Percentiles rank a stretch among this genome's conserved stretches.
phyloP scores from a whole-genome alignment of 1,140 invertebrate species.

The Cherax destructor region DNA sequence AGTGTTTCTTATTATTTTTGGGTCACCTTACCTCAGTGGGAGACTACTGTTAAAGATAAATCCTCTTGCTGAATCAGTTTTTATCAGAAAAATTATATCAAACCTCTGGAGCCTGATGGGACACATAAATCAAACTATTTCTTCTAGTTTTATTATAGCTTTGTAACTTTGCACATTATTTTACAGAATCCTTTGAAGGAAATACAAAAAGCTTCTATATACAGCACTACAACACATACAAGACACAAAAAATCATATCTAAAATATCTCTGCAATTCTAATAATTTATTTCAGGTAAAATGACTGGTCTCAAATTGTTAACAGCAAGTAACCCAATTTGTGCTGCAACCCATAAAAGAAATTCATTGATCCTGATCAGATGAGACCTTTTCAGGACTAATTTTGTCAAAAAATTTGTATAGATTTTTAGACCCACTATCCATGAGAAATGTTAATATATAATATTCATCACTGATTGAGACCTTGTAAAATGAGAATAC shows the following conservation, averaged over 20 bases:
- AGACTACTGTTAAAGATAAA: too few relatives aligned
- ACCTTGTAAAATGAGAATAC: conserved; percentile 70
- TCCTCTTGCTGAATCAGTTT: too few relatives aligned
- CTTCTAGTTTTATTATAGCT: conserved; percentile 66
- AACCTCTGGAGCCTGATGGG: not conserved
- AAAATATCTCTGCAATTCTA: conserved; percentile 66
- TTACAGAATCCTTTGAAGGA: conserved; percentile 68
- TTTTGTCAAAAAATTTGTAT: conserved; percentile 10
- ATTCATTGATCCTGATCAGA: conserved; percentile 29
- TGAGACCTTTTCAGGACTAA: conserved; percentile 35
- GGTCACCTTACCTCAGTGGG: too few relatives aligned
- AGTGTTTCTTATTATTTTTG: too few relatives aligned
- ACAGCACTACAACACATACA: conserved; percentile 69
- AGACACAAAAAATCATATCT: conserved; percentile 67
- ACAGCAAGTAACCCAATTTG: conserved; percentile 60
- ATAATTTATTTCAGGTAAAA: conserved; percentile 67
- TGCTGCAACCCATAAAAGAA: conserved; percentile 61
- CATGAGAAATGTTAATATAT: conserved; percentile 55
- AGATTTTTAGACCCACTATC: conserved; percentile 37
- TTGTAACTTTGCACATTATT: conserved; percentile 70
- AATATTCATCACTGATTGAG: conserved; percentile 49
- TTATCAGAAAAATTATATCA: too few relatives aligned
- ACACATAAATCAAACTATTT: not conserved
- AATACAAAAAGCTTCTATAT: conserved; percentile 70
- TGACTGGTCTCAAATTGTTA: conserved; percentile 49